A percentile compares a stretch with the other conserved stretches of the same genome.
Evolutionary conservation across 2,797 vertebrate species (phyloP).

Genomic region (Melanotaenia boesemani): DNA sequence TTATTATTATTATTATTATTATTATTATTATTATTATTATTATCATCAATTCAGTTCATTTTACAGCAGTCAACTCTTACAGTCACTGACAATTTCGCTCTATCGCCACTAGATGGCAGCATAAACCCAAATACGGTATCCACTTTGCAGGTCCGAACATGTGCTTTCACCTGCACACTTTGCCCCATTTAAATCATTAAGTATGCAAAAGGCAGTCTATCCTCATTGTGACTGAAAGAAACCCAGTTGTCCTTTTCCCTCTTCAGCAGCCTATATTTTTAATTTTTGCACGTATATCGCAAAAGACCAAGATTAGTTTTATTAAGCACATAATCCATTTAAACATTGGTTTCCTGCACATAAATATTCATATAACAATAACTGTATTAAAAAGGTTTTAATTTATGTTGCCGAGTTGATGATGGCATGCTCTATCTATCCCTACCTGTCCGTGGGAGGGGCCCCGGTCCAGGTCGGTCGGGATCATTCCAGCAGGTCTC

Average conservation of each 20-base stretch:
- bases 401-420: neutral
- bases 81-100: neutral
- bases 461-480: conserved; percentile 21
- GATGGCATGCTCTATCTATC: conserved; percentile 3
- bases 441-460: conserved; percentile 78
- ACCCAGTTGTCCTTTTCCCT: neutral
- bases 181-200: neutral
- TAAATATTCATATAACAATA: neutral
- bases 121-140: neutral
- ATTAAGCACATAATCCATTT: neutral
- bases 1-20: neutral
- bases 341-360: neutral
- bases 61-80: neutral
- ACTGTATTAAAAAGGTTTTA: neutral
- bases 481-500: conserved; percentile 49
- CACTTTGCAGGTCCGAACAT: neutral
- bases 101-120: conserved; percentile 3
- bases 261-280: neutral
- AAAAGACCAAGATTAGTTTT: neutral
- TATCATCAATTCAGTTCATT: neutral
- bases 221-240: neutral
- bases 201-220: neutral
- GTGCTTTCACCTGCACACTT: neutral
- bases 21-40: neutral
- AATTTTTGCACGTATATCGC: neutral